A percentile compares a stretch with the other conserved stretches of the same genome.
These are phyloP conservation scores for Rhopalosiphum padi DNA, from an alignment of 1,140 invertebrate genomes.

Conservation along the genomic window DNA sequence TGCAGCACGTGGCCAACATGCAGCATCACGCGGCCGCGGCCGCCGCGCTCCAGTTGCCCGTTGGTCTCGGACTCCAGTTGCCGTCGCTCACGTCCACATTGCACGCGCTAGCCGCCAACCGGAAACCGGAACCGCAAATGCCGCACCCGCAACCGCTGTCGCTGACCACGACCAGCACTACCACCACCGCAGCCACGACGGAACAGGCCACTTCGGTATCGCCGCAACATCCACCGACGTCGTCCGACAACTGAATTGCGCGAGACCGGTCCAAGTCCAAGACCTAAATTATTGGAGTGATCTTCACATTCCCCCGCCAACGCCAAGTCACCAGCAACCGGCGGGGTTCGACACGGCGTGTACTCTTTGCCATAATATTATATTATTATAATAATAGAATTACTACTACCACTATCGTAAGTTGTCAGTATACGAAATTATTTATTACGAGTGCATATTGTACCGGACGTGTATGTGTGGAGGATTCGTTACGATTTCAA, in stretches of 20 bases:
- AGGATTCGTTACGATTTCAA: background rate
- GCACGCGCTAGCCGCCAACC: constrained; percentile 61
- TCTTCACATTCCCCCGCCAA: background rate
- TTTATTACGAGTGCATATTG: background rate
- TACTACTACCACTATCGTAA: background rate
- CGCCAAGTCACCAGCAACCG: background rate
- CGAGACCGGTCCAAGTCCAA: background rate
- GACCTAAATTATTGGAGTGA: background rate
- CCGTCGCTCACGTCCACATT: constrained; percentile 66
- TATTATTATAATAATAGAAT: background rate
- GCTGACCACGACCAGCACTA: background rate
- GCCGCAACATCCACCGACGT: background rate
- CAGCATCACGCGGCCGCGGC: constrained; percentile 66
- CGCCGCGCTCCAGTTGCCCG: constrained; percentile 59
- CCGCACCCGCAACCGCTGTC: constrained; percentile 53
- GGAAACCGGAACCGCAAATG: constrained; percentile 27
- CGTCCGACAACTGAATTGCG: constrained; percentile 2
- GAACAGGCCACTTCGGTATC: background rate
- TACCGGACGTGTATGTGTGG: background rate
- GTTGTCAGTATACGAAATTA: background rate
- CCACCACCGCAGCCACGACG: background rate
- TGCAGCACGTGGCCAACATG: constrained; percentile 69
- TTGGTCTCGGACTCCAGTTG: constrained; percentile 64
- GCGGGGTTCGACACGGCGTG: background rate
- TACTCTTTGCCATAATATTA: background rate